Evolutionary conservation across 2,797 vertebrate genomes (phyloP).

Genomic region (Enteromius radiatus): DNA sequence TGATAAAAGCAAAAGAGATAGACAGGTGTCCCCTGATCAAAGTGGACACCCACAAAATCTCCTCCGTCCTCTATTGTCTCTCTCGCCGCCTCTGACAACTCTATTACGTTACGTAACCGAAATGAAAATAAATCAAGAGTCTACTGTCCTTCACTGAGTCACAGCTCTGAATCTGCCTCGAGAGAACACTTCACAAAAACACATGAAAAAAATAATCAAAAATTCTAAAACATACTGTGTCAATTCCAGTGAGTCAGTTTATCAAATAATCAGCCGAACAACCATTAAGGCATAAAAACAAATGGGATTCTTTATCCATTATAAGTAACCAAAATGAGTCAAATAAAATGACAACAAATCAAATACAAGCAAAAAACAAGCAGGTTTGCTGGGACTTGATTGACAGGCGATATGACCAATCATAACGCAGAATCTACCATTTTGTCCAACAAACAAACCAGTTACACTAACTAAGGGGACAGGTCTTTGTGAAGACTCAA

Average conservation of each 20-base stretch:
- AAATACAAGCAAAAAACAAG: background rate
- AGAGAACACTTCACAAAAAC: background rate
- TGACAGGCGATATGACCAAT: background rate
- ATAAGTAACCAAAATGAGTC: background rate
- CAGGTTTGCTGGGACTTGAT: background rate
- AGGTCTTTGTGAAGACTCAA: background rate
- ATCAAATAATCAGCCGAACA: background rate
- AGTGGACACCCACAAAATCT: constrained; percentile 40
- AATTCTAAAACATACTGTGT: background rate
- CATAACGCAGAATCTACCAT: background rate
- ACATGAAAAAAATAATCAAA: background rate
- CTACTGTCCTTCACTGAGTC: constrained; percentile 27
- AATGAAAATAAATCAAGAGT: background rate
- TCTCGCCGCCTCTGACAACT: constrained; percentile 8
- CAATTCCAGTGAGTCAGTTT: background rate
- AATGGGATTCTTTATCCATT: background rate
- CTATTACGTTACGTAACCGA: background rate
- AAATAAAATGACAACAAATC: background rate
- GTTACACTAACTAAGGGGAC: background rate
- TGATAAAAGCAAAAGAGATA: constrained; percentile 44
- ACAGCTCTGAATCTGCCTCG: constrained; percentile 6
- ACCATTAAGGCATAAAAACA: constrained; percentile 6
- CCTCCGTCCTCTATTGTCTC: constrained; percentile 7
- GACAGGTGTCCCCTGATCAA: constrained; percentile 62
- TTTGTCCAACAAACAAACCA: background rate